Base-by-base conservation (phyloP, 2,113 vertebrate species). In the Macrotus californicus region DNA sequence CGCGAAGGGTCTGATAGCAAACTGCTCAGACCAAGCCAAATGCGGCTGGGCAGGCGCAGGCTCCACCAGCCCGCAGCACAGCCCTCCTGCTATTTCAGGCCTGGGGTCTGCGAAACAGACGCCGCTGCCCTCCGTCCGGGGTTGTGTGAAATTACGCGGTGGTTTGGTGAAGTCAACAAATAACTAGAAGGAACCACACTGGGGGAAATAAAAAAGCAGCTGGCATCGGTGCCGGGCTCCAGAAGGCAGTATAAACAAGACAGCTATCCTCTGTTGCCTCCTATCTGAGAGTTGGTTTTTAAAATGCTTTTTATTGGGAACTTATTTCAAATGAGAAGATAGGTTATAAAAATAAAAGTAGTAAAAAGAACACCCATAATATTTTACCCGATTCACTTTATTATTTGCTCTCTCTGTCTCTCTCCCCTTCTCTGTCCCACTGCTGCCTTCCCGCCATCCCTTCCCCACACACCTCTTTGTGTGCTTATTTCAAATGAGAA, bases 131-230 rank as follows among this genome's bases (percentile, higher is more conserved):
- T 97, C 94, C 67, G 8, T 92, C 41, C 94, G 86, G 91, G 96
- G 77, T 95, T 97, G 77, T 95, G 93, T 90, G 87, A 93, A 96
- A 96, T 96, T 97, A 91, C 91, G 97, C 39, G 18, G 95, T 96
- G 94, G 96, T 95, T 95, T 97, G 83, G 96, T 94, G 97, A 96
- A 97, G 96, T 97, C 97, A 95, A 97, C 96, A 97, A 97, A 93
- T 95, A 95, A 86, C 67, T 66, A 70, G 86, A 96, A 67, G 34
- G 91, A 96, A 94, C 91, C 96, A 83, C 93, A 93, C 66, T 87
- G 56, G 8, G 95, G 73, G 94, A 94, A 95, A 96, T 75, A 36
- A 89, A 97, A 97, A 92, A 69, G 93, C 56, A 93, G 77, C 82
- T 92, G 88, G 96, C 88, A 91, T 79, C 19, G 26, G 61, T 22